Evolutionary conservation across 2,888 invertebrate species (phyloP).

Genomic region (Autographa pulchrina): DNA sequence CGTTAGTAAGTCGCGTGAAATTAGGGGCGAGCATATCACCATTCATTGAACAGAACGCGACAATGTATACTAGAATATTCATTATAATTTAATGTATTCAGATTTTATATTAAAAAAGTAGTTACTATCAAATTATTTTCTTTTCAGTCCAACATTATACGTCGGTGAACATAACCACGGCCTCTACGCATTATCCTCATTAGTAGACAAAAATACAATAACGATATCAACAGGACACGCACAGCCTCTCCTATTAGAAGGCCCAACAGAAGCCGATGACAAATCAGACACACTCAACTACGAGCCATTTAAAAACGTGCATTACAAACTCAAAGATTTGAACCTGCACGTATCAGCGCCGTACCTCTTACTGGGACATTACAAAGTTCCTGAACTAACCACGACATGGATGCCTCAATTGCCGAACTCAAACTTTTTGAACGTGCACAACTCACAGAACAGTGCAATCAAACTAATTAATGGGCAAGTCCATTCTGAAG

Average conservation of each 20-base stretch:
- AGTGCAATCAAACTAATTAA: constrained; percentile 79
- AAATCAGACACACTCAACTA: constrained; percentile 75
- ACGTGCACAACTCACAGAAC: constrained; percentile 68
- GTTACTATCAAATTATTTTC: constrained; percentile 20
- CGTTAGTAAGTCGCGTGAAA: not conserved
- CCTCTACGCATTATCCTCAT: constrained; percentile 96
- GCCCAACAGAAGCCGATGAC: constrained; percentile 86
- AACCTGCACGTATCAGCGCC: constrained; percentile 83
- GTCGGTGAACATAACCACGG: constrained; percentile 96
- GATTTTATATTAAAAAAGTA: not conserved
- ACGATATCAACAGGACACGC: constrained; percentile 93
- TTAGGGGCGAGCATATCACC: not conserved
- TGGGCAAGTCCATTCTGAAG: constrained; percentile 77
- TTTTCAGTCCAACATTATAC: constrained; percentile 95
- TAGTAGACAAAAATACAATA: constrained; percentile 97
- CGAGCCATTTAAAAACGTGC: constrained; percentile 86
- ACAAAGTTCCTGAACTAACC: constrained; percentile 91
- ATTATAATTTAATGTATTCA: not conserved
- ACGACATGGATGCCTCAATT: constrained; percentile 83
- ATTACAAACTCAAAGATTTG: constrained; percentile 82
- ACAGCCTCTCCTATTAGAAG: constrained; percentile 92
- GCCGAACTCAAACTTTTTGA: constrained; percentile 77
- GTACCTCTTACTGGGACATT: constrained; percentile 91
- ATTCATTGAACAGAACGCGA: not conserved
- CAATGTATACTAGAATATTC: not conserved